These are phyloP conservation scores for Drosophila prostipennis DNA, from an alignment of 2,888 invertebrate genomes.

Conservation along the genomic window DNA sequence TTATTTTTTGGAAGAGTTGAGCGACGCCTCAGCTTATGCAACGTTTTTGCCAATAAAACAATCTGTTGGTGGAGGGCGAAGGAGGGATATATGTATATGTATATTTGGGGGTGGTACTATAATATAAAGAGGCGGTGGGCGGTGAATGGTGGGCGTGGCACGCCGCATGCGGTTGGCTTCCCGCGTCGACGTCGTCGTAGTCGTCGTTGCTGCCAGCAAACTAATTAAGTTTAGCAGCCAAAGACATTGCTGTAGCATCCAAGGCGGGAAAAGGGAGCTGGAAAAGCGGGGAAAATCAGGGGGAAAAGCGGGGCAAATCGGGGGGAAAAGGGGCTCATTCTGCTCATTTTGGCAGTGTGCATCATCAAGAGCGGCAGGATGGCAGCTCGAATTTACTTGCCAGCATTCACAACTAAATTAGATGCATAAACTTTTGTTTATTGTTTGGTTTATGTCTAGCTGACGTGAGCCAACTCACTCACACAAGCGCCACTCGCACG, in stretches of 20 bases:
- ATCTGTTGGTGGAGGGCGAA: not conserved
- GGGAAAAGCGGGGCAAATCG: not conserved
- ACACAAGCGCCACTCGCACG: not conserved
- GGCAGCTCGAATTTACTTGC: constrained; percentile 44
- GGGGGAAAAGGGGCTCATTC: constrained; percentile 21
- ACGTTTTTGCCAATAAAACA: constrained; percentile 44
- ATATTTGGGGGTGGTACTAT: not conserved
- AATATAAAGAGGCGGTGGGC: not conserved
- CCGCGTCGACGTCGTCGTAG: constrained; percentile 16
- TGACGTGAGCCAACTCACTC: constrained; percentile 34
- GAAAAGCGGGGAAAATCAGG: not conserved
- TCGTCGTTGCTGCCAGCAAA: constrained; percentile 49
- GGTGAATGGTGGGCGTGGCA: constrained; percentile 14
- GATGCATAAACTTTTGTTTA: constrained; percentile 64
- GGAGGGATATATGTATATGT: not conserved
- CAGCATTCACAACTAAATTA: constrained; percentile 63
- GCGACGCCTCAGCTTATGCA: constrained; percentile 47
- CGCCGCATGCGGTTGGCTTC: constrained; percentile 51
- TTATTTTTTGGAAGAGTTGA: constrained; percentile 2
- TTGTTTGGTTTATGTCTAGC: constrained; percentile 59
- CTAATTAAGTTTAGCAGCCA: constrained; percentile 65
- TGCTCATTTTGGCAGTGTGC: constrained; percentile 32
- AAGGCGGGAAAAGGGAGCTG: constrained; percentile 1
- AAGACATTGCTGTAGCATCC: constrained; percentile 41
- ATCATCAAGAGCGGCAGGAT: constrained; percentile 31